Base-by-base conservation (phyloP, 2,797 vertebrate species). In the Odontamblyopus rebecca region DNA sequence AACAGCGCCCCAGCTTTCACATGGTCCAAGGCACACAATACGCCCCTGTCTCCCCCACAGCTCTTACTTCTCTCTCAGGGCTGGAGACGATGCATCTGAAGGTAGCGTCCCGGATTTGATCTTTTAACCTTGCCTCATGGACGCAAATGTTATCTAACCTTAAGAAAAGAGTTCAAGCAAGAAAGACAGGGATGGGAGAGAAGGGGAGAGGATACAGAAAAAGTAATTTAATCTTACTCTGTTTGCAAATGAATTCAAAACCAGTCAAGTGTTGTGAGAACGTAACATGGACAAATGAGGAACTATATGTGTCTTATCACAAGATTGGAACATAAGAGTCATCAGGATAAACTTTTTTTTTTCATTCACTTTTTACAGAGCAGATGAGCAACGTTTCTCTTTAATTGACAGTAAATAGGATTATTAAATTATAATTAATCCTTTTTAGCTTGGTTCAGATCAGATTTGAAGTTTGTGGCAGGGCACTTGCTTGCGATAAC, bases 121-220 rank as follows among this genome's bases (percentile, higher is more conserved):
- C 81, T 87, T 50, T 89, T 90, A 91, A 82, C 84, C 86, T 69
- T 75, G 82, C 79, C 68, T 89, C 85, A 85, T 78, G 78, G 90
- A 79, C 70, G 85, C 84, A 89, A 89, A 91, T 89, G 91, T 92
- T 94, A 94, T 94, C 93, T 93, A 91, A 94, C 92, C 92, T 93
- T 91, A 77, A 91, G 78, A 83, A 63, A 91, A 91, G 82, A 68
- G 79, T 81, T 69, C 59, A 64, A 68, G 72, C 68, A 68, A 82
- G 61, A 51, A 44, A 56, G 48, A 69, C 80, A 60, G 78, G 80
- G 38, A 44, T 62, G 9, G 51, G 75, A 50, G 67, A 62, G 5
- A 13, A 75, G 26, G 72, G 11, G 30, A 27, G 38, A 61, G 41
- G 38, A 16, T 27, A 61, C 19, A 61, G 19, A 61, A 1, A 61